Evolutionary conservation across 2,888 invertebrate genomes (phyloP).

Genomic region (Acleris literana): DNA sequence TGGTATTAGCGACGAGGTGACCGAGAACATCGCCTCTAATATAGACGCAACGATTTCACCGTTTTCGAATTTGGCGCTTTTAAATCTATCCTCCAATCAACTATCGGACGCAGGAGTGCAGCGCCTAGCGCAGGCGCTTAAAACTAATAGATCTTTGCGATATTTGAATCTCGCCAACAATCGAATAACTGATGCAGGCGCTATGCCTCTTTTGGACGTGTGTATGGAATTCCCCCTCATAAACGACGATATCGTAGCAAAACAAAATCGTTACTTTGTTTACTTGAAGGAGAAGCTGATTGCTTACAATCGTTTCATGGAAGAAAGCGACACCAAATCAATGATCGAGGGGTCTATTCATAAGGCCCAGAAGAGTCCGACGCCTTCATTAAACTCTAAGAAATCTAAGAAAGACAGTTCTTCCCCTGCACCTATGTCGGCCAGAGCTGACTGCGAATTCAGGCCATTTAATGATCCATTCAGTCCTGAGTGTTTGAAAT

Average conservation of each 20-base stretch:
- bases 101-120: constrained; percentile 64
- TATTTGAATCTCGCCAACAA: constrained; percentile 67
- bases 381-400: constrained; percentile 35
- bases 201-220: constrained; percentile 49
- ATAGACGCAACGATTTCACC: constrained; percentile 47
- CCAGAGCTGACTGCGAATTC: constrained; percentile 44
- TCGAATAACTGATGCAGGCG: constrained; percentile 57
- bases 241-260: constrained; percentile 48
- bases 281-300: constrained; percentile 42
- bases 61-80: constrained; percentile 48
- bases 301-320: constrained; percentile 39
- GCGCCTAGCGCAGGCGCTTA: constrained; percentile 53
- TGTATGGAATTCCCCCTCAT: constrained; percentile 57
- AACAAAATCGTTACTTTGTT: constrained; percentile 41
- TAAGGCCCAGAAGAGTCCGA: constrained; percentile 41
- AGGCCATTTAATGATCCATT: constrained; percentile 56
- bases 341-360: constrained; percentile 42
- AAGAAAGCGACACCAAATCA: constrained; percentile 38
- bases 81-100: constrained; percentile 65
- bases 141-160: constrained; percentile 62
- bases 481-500: constrained; percentile 37
- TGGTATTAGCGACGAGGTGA: constrained; percentile 53
- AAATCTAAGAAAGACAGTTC: constrained; percentile 33
- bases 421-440: constrained; percentile 37
- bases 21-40: constrained; percentile 50